Conservation (phyloP, 2,797 vertebrate genomes). For the Acomys russatus region DNA sequence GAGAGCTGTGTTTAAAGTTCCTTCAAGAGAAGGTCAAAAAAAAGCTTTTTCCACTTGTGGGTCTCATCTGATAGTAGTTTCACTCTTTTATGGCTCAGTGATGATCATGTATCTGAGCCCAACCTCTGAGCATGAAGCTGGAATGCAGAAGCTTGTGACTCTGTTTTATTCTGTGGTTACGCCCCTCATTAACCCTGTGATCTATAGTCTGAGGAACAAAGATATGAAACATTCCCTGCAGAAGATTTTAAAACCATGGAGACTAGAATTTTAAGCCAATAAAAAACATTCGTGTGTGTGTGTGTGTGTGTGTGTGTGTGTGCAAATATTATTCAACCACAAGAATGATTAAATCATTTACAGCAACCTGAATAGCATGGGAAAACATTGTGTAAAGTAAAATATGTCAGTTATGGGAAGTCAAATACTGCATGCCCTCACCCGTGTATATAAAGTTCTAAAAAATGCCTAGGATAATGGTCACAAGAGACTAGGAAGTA, state of each 20-base stretch:
- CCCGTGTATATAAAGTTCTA: not conserved
- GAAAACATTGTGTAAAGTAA: not conserved
- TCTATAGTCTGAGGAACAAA: conserved; percentile 82
- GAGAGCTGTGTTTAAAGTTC: conserved; percentile 57
- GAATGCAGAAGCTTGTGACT: conserved; percentile 77
- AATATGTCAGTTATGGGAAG: not conserved
- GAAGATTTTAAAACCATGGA: conserved; percentile 59
- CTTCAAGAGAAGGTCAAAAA: conserved; percentile 69
- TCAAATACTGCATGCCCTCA: not conserved
- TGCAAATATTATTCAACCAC: not conserved
- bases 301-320: no score
- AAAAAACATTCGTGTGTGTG: not conserved
- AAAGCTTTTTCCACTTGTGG: conserved; percentile 80
- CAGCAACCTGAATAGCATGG: not conserved
- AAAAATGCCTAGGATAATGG: not conserved
- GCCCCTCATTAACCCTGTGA: conserved; percentile 81
- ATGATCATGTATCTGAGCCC: conserved; percentile 81
- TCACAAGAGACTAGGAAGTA: not conserved
- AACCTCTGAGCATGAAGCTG: conserved; percentile 59
- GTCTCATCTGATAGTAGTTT: conserved; percentile 79
- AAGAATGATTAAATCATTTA: no score
- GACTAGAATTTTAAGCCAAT: not conserved
- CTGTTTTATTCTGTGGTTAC: conserved; percentile 79
- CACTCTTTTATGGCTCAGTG: conserved; percentile 77
- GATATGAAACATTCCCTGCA: conserved; percentile 79